Evolutionary conservation across 1,140 invertebrate species (phyloP), one percentile per base, ranked within the genome.

Genomic region (Drosophila saltans): DNA sequence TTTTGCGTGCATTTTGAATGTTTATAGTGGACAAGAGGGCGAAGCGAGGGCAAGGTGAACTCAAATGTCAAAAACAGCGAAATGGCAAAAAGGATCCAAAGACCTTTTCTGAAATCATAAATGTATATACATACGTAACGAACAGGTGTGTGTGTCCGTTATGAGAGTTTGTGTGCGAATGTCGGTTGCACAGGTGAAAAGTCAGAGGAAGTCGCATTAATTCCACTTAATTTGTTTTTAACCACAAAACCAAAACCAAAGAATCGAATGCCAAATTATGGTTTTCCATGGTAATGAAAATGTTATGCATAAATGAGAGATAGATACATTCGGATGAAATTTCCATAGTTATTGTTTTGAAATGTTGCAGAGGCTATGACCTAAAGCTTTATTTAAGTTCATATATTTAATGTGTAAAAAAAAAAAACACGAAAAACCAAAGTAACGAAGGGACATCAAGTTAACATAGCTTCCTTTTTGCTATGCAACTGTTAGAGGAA

Each of bases 181-280:
- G 62, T 45, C 48, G 62, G 78, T 75, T 86, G 82, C 78, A 85
- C 78, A 85, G 81, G 78, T 85, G 81, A 85, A 86, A 86, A 86
- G 82, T 73, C 82, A 86, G 78, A 75, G 75, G 69, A 66, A 76
- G 64, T 56, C 78, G 71, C 76, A 86, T 86, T 86, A 86, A 86
- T 86, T 86, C 82, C 82, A 81, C 82, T 86, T 86, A 86, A 86
- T 86, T 86, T 86, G 82, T 73, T 81, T 85, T 85, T 81, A 79
- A 86, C 82, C 82, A 73, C 82, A 86, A 73, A 7, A 2, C 33
- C 16, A 16, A 79, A 85, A 71, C 77, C 81, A 69, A 64, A 58
- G 57, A 52, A 64, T 55, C 48, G 78, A 75, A 75, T 69, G 33
- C 68, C 65, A 68, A 76, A n/a, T 30, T 48, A 28, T 24, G 43